Base-by-base conservation (phyloP, 1,140 invertebrate genomes). In the Berghia stephanieae region DNA sequence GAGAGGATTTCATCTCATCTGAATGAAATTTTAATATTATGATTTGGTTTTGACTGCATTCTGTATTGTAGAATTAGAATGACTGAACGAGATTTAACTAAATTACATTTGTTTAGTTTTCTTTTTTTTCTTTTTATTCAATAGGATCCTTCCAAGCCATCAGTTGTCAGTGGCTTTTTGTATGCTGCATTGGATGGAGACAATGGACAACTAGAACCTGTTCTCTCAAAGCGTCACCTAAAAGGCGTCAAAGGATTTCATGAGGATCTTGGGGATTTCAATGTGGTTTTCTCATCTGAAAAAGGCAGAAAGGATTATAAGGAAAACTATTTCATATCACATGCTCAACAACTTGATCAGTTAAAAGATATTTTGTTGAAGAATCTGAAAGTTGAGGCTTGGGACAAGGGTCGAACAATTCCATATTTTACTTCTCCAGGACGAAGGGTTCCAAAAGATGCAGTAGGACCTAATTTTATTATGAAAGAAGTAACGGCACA, bases 211-310 rank as follows among this genome's bases (percentile, higher is more conserved):
- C 49, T 90, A 40, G 78, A 84, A 52, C 85, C 88, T 5, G 69
- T 80, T 68, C 87, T 92, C 38, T 90, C 92, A 78, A 90, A 92
- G 82, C 87, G 91, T 66, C 82, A 82, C 44, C 81, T 94, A 67
- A 91, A 93, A 63, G 93, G 92, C n/a, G 90, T 98, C 10, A 90
- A 92, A 63, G 96, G 96, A 0, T 91, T 93, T 81, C 94, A 95
- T 0, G 92, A 93, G 18, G 92, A 93, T 36, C 88, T 98, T 5
- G 95, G 95, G n/a, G 92, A 93, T 78, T 98, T 97, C 85, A 91
- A 83, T 85, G 40, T 90, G 92, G 55, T 91, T 89, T 87, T 91
- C 91, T 76, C 78, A 27, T 75, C 67, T n/a, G 75, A 66, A 44
- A 83, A 75, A 93, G 93, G 42, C 91, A 89, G 49, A 86, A 94